These are phyloP conservation scores for western clawed frog (Xenopus tropicalis) DNA, from an alignment of 2,113 vertebrate species.

Conservation along the genomic window UCB_Xtro_10.0 CM004447.2:9130001-9130500, in stretches of 20 bases:
- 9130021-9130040: background rate
- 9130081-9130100: conserved; percentile 77
- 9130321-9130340: conserved; percentile 24
- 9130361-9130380: conserved; percentile 68
- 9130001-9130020: background rate
- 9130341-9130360: conserved; percentile 74
- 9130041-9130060: conserved; percentile 75
- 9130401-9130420: conserved; percentile 62
- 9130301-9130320: too few species aligned
- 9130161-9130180: too few species aligned
- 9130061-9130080: conserved; percentile 74
- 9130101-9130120: conserved; percentile 83
- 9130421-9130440: conserved; percentile 63
- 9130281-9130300: too few species aligned
- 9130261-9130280: too few species aligned
- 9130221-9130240: too few species aligned
- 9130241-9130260: too few species aligned
- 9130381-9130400: conserved; percentile 62
- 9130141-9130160: too few species aligned
- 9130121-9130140: conserved; percentile 62
- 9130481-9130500: background rate
- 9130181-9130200: too few species aligned
- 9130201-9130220: too few species aligned
- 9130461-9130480: conserved; percentile 47
- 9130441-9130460: conserved; percentile 73